Base-by-base conservation (phyloP, 2,797 vertebrate genomes). In the Enteromius trimaculatus region DNA sequence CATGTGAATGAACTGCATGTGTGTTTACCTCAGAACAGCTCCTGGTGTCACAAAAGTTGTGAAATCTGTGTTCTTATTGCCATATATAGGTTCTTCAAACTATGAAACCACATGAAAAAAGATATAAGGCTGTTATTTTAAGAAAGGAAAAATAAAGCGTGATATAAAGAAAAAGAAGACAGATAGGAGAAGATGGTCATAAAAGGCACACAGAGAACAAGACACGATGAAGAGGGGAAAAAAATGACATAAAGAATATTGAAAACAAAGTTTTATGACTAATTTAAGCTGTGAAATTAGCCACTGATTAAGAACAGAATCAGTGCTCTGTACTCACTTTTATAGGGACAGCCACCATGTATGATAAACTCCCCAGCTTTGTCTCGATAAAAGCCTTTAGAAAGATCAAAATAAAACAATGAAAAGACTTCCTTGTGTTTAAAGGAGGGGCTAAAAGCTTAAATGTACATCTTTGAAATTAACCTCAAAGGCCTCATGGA, bases 61-160 rank as follows among this genome's bases (percentile, higher is more conserved):
- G 89, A 96, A 96, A 88, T 95, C 94, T 5, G 92, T 93, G 86
- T 94, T 89, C 6, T 88, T 68, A 84, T 88, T 93, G 76, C 95
- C 95, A 1, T 95, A 95, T 86, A 96, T 91, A 0, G 95, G 94
- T 83, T 95, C 92, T 75, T 96, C 95, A 79, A 95, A 93, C 95
- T 96, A 71, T 4, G 64, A 47, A n/a, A 85, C 2, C 14, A 85
- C 37, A 84, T 42, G 16, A 0, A 82, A 58, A 6, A 68, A 47
- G 11, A 86, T 11, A 68, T 60, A 4, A 65, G 34, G 0, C 81
- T 26, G 4, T 3, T 19, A n/a, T 66, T 37, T 44, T 71, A 72
- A 51, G 1, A 49, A 23, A 47, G 23, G 49, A 69, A 71, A 8
- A 69, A 62, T 17, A 79, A 23, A 51, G 10, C 16, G 44, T 60